Conservation (phyloP, 2,888 invertebrate species). For the Pycnomerus fuliginosus region DNA sequence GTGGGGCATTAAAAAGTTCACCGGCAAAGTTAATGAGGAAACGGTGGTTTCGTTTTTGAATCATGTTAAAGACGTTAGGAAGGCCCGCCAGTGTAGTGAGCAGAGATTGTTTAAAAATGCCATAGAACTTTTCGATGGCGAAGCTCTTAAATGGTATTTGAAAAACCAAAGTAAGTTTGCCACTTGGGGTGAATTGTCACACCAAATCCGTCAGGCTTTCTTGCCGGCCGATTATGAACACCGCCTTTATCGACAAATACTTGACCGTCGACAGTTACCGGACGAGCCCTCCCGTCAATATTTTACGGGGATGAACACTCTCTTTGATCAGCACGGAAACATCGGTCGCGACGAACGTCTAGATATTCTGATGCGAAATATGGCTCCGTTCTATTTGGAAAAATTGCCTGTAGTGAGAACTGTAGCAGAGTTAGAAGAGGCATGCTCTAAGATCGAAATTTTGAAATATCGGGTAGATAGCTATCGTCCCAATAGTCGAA, state of each 20-base stretch:
- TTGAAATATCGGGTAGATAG: background rate
- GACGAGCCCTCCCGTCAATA: slow-evolving; percentile 12
- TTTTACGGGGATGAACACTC: slow-evolving; percentile 14
- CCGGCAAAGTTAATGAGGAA: too few relatives aligned
- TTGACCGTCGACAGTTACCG: slow-evolving; percentile 9
- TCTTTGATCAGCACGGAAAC: slow-evolving; percentile 8
- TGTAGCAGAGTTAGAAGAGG: background rate
- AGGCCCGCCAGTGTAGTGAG: too few relatives aligned
- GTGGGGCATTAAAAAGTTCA: too few relatives aligned
- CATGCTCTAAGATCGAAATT: background rate
- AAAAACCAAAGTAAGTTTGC: background rate
- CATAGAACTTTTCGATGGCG: slow-evolving; percentile 1
- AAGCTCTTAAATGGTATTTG: slow-evolving; percentile 1
- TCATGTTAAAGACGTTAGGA: too few relatives aligned
- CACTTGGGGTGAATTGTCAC: slow-evolving; percentile 10
- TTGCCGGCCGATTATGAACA: slow-evolving; percentile 18
- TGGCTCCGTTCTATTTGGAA: slow-evolving; percentile 2
- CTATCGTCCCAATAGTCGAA: background rate
- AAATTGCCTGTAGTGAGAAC: background rate
- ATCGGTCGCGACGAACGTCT: slow-evolving; percentile 2
- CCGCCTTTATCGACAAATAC: slow-evolving; percentile 8
- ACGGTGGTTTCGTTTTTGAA: too few relatives aligned
- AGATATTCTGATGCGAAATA: background rate
- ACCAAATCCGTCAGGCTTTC: slow-evolving; percentile 14
- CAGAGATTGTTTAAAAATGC: background rate